phyloP scores from a whole-genome alignment of 2,797 vertebrate genomes.

The Masticophis lateralis region DNA sequence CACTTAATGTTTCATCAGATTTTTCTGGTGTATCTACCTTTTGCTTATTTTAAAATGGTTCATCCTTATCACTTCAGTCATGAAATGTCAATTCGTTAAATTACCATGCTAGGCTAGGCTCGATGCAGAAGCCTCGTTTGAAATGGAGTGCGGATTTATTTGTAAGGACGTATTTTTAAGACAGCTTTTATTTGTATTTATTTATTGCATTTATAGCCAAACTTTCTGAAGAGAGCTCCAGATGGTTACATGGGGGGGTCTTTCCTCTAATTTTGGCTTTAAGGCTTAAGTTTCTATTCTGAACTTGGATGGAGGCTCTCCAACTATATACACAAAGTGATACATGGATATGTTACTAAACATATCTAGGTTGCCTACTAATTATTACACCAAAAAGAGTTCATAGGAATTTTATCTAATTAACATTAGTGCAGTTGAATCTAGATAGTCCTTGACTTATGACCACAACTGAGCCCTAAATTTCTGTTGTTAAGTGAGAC shows the following conservation, averaged over 20 bases:
- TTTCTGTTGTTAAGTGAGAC: background rate
- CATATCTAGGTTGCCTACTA: background rate
- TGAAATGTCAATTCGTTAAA: conserved; percentile 77
- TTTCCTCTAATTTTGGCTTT: conserved; percentile 20
- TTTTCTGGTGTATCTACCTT: conserved; percentile 79
- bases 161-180: conserved; percentile 26
- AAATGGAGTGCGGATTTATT: conserved; percentile 60
- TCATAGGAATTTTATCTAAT: background rate
- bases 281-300: conserved; percentile 44
- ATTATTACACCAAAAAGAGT: conserved; percentile 32
- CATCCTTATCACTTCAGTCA: conserved; percentile 77
- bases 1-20: conserved; percentile 80
- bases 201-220: background rate
- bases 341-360: conserved; percentile 50
- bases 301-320: conserved; percentile 17
- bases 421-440: background rate
- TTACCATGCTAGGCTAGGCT: conserved; percentile 64
- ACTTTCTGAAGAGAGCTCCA: background rate
- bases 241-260: background rate
- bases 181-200: background rate
- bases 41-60: conserved; percentile 79
- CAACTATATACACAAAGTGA: conserved; percentile 32
- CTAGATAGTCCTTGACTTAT: background rate
- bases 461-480: background rate
- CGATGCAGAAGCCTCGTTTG: conserved; percentile 55